Conservation (phyloP, 2,113 vertebrate genomes). For the Aspidoscelis tigris region DNA sequence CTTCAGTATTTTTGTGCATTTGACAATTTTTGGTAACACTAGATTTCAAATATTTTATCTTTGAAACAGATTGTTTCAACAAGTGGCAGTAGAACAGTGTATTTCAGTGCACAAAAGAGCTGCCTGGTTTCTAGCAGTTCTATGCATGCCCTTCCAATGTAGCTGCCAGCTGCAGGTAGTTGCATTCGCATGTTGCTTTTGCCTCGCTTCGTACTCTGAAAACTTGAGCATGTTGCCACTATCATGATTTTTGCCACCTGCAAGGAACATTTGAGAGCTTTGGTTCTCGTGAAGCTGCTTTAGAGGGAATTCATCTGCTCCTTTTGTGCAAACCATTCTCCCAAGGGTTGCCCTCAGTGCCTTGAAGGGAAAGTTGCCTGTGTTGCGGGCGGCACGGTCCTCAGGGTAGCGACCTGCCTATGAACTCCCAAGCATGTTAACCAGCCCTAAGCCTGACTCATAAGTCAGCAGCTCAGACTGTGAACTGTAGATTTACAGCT, state of each 20-base stretch:
- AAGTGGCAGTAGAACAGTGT: slow-evolving; percentile 42
- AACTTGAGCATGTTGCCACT: not conserved
- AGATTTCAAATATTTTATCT: slow-evolving; percentile 52
- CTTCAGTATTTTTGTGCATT: slow-evolving; percentile 66
- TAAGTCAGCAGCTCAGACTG: not conserved
- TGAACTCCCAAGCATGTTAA: not conserved
- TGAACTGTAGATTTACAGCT: not conserved
- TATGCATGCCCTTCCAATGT: slow-evolving; percentile 32
- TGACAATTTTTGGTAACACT: slow-evolving; percentile 63
- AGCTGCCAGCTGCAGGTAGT: not conserved
- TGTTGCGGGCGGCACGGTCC: not conserved
- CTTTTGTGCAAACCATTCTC: not conserved
- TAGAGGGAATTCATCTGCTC: not conserved
- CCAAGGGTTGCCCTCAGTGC: not conserved
- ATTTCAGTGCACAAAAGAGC: slow-evolving; percentile 47
- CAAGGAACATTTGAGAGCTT: not conserved
- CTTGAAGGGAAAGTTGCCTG: not conserved
- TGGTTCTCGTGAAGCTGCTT: not conserved
- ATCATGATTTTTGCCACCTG: not conserved
- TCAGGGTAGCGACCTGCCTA: not conserved
- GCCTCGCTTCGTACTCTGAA: too few relatives aligned
- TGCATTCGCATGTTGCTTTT: not conserved
- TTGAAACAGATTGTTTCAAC: slow-evolving; percentile 42
- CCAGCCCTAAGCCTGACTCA: not conserved
- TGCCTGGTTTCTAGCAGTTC: slow-evolving; percentile 49